Evolutionary conservation across 1,140 invertebrate species (phyloP).

Genomic region (Antheraea pernyi): DNA sequence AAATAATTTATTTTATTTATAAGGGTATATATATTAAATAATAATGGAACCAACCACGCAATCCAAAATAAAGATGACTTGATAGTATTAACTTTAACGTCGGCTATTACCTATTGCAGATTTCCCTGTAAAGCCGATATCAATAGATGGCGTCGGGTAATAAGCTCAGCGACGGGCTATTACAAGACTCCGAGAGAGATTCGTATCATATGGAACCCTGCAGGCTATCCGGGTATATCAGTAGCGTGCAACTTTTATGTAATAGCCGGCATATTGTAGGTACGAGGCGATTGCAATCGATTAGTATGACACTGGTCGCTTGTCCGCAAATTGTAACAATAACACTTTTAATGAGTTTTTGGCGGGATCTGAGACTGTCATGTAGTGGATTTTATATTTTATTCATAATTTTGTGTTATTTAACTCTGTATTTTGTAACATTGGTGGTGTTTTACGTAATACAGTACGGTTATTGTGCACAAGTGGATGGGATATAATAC

Average conservation of each 20-base stretch:
- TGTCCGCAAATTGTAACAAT: slow-evolving; percentile 48
- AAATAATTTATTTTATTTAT: too few species aligned
- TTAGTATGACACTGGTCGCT: slow-evolving; percentile 43
- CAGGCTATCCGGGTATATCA: slow-evolving; percentile 39
- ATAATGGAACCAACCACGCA: not conserved
- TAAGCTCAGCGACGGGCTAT: slow-evolving; percentile 75
- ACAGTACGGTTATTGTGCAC: too few species aligned
- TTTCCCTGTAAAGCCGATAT: slow-evolving; percentile 72
- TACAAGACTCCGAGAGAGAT: slow-evolving; percentile 60
- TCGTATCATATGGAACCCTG: slow-evolving; percentile 55
- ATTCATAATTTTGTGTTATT: too few species aligned
- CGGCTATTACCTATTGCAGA: slow-evolving; percentile 67
- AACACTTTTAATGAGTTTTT: slow-evolving; percentile 36
- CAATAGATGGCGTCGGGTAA: slow-evolving; percentile 74
- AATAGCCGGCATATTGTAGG: slow-evolving; percentile 43
- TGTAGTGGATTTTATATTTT: too few species aligned
- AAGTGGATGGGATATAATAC: too few species aligned
- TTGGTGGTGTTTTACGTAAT: too few species aligned
- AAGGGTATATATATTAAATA: too few species aligned
- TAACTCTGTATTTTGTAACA: too few species aligned
- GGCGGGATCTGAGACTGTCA: too few species aligned
- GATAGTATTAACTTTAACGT: slow-evolving; percentile 60
- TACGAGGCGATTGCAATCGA: slow-evolving; percentile 56
- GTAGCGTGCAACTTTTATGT: slow-evolving; percentile 59
- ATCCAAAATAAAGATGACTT: not conserved